Base-by-base conservation (phyloP, 2,888 invertebrate species). In the Dugesia japonica region DNA sequence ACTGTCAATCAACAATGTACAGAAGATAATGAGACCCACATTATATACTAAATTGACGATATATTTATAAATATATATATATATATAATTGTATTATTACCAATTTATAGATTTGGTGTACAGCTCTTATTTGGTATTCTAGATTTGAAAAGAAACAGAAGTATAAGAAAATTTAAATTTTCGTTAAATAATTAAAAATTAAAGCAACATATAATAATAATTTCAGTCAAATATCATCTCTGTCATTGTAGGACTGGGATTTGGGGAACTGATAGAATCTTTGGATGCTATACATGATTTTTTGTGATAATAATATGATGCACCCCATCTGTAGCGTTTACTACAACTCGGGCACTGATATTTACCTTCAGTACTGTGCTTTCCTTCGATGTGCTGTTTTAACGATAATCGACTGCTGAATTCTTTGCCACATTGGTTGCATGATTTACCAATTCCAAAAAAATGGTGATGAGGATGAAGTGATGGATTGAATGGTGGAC, bases 301-400 rank as follows among this genome's bases (percentile, higher is more conserved):
- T 77, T 78, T 77, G 28, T 77, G 77, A 33, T 77, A 77, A 7
- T 76, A 77, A 42, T 77, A 77, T 15, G 75, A 75, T 9, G 77
- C 77, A 20, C 77, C 77, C 77, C 77, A 77, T 4, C 77, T 26
- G 28, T 56, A 77, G 0, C 77, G 77, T 71, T 77, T 77, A 15
- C 26, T 28, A 23, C 77, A 77, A 23, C 56, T 27, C 17, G 28
- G 27, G 26, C 77, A 77, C 28, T 77, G 28, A 71, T 77, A 77
- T 28, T 42, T 76, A 23, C 28, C 75, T 20, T 75, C 76, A 0
- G 71, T 42, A 9, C 75, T 42, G 42, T 77, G 77, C 27, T 27
- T 73, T 17, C 77, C 77, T 77, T 77, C 77, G n/a, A 77, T 33
- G 73, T 77, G 77, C 23, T 77, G 76, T 42, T 77, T 77, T 9